Percentiles rank a stretch among this genome's conserved stretches.
phyloP scores from a whole-genome alignment of 2,797 vertebrate species.

The Australoheros facetus region DNA sequence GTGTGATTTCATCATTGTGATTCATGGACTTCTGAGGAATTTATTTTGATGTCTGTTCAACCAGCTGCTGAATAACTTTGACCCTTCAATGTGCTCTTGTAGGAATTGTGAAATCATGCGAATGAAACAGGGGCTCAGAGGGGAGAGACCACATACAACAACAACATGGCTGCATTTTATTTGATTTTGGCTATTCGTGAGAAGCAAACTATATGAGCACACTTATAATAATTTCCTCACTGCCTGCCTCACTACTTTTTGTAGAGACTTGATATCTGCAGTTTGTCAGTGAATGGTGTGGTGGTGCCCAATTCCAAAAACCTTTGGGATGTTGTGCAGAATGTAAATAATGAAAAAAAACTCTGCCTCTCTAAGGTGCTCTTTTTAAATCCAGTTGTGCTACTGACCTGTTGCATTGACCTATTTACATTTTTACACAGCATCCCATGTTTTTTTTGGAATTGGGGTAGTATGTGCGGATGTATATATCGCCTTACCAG shows the following conservation, averaged over 20 bases:
- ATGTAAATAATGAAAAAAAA: background rate
- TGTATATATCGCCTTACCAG: conserved; percentile 5
- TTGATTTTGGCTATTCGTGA: background rate
- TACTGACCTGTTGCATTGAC: too few species aligned
- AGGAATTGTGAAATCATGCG: too few species aligned
- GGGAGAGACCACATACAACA: background rate
- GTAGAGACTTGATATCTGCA: background rate
- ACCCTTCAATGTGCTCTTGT: too few species aligned
- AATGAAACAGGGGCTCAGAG: too few species aligned
- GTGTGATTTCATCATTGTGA: too few species aligned
- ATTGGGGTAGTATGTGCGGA: background rate
- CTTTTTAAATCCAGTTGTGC: too few species aligned
- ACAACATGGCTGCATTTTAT: background rate
- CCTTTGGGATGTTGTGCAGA: background rate
- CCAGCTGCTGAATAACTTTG: too few species aligned
- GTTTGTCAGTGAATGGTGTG: background rate
- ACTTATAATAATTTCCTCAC: background rate
- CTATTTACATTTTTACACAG: background rate
- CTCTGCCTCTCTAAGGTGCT: background rate
- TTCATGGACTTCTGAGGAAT: too few species aligned
- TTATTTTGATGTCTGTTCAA: too few species aligned
- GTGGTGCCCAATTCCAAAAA: background rate
- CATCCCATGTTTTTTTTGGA: too few species aligned
- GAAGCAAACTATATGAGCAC: background rate
- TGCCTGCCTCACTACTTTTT: rapidly evolving